phyloP scores from a whole-genome alignment of 2,113 vertebrate genomes.

The Strix aluco region DNA sequence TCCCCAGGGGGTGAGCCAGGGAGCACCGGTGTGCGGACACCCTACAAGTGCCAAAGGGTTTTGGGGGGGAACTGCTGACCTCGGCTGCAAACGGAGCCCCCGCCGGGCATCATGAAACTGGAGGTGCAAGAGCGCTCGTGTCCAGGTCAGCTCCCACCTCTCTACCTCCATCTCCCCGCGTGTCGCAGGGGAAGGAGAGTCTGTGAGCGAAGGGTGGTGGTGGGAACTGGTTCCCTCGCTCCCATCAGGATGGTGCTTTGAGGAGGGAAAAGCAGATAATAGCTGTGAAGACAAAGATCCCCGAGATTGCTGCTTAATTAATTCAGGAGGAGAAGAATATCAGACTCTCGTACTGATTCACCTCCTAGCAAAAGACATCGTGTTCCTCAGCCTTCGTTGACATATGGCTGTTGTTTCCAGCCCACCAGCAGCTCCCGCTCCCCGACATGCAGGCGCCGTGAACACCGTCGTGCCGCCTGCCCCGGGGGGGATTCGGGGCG shows the following conservation, averaged over 20 bases:
- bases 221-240: not conserved
- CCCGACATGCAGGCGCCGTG: not conserved
- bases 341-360: constrained; percentile 49
- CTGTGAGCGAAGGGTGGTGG: not conserved
- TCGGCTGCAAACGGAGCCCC: not conserved
- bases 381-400: constrained; percentile 42
- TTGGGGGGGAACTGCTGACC: not conserved
- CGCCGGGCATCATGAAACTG: fast-evolving
- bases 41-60: not conserved
- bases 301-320: constrained; percentile 48
- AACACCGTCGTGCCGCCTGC: not conserved
- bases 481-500: not conserved
- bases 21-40: fast-evolving
- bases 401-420: constrained; percentile 55
- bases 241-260: not conserved
- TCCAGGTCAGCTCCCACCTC: not conserved
- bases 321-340: constrained; percentile 47
- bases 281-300: constrained; percentile 40
- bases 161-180: not conserved
- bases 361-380: constrained; percentile 6
- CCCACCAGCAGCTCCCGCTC: constrained; percentile 54
- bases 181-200: not conserved
- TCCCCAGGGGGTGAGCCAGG: not conserved
- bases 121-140: not conserved
- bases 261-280: constrained; percentile 27